Conservation (phyloP, 2,113 vertebrate genomes). For the Myocastor coypus region DNA sequence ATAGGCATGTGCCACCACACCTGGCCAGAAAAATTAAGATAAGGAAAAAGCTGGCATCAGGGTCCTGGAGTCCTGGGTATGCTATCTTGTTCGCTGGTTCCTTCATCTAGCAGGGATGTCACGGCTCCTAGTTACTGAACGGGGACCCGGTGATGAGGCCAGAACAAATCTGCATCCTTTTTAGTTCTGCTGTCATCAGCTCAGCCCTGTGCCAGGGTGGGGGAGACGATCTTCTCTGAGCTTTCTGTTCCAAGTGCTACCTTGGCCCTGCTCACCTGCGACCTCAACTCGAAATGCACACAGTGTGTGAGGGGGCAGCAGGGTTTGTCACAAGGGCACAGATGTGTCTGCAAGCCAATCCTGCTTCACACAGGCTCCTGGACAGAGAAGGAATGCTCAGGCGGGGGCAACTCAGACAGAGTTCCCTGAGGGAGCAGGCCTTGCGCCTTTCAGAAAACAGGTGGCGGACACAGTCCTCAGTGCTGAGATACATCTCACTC, state of each 20-base stretch:
- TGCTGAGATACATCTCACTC: not conserved
- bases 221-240: not conserved
- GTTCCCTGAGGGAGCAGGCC: not conserved
- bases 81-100: accelerated
- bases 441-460: not conserved
- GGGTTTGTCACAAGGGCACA: not conserved
- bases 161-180: not conserved
- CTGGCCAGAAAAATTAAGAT: not conserved
- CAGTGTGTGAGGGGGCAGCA: not conserved
- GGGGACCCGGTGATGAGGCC: accelerated
- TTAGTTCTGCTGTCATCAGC: not conserved
- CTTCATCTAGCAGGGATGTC: not conserved
- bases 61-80: not conserved
- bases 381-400: accelerated
- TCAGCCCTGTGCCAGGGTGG: not conserved
- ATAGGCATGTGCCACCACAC: no score
- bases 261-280: not conserved
- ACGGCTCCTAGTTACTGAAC: not conserved
- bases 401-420: not conserved
- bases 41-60: accelerated
- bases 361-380: not conserved
- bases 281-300: not conserved
- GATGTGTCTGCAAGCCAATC: not conserved
- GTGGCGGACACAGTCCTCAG: not conserved
- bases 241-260: not conserved